phyloP scores from a whole-genome alignment of 2,797 vertebrate species.

The Lacerta viridis region DNA sequence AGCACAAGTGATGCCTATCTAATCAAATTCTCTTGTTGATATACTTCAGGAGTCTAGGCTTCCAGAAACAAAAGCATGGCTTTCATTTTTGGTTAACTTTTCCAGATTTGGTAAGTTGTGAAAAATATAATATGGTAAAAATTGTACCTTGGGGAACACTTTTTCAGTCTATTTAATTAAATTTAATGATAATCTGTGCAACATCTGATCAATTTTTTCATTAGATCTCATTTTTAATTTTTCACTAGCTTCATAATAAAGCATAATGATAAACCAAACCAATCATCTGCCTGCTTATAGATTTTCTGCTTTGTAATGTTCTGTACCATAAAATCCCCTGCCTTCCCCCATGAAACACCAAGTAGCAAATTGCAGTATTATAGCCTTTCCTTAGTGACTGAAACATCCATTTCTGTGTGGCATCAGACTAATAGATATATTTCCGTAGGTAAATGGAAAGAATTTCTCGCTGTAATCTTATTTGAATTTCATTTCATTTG shows the following conservation, averaged over 20 bases:
- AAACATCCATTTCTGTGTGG: slow-evolving; percentile 57
- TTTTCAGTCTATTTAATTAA: slow-evolving; percentile 74
- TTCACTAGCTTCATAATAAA: slow-evolving; percentile 80
- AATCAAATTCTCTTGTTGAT: slow-evolving; percentile 74
- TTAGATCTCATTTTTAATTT: slow-evolving; percentile 77
- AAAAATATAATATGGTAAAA: slow-evolving; percentile 76
- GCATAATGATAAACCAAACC: slow-evolving; percentile 70
- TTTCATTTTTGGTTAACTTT: slow-evolving; percentile 71
- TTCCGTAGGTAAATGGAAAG: slow-evolving; percentile 66
- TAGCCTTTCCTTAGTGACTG: slow-evolving; percentile 45
- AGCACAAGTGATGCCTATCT: slow-evolving; percentile 74
- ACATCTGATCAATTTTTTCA: slow-evolving; percentile 82
- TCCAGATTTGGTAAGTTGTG: slow-evolving; percentile 47
- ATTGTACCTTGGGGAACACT: slow-evolving; percentile 62
- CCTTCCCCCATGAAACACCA: slow-evolving; percentile 28
- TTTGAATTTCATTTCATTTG: slow-evolving; percentile 75
- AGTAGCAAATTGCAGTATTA: slow-evolving; percentile 33
- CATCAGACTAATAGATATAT: slow-evolving; percentile 51
- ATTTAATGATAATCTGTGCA: slow-evolving; percentile 77
- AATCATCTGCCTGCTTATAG: slow-evolving; percentile 73
- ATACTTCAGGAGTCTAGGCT: slow-evolving; percentile 63
- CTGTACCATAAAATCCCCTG: slow-evolving; percentile 30
- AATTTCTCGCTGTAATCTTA: slow-evolving; percentile 61
- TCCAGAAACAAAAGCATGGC: slow-evolving; percentile 67
- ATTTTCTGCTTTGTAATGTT: slow-evolving; percentile 68